Evolutionary conservation across 2,113 vertebrate species (phyloP), one percentile per base, ranked within the genome.

Genomic region (Callocephalon fimbriatum): DNA sequence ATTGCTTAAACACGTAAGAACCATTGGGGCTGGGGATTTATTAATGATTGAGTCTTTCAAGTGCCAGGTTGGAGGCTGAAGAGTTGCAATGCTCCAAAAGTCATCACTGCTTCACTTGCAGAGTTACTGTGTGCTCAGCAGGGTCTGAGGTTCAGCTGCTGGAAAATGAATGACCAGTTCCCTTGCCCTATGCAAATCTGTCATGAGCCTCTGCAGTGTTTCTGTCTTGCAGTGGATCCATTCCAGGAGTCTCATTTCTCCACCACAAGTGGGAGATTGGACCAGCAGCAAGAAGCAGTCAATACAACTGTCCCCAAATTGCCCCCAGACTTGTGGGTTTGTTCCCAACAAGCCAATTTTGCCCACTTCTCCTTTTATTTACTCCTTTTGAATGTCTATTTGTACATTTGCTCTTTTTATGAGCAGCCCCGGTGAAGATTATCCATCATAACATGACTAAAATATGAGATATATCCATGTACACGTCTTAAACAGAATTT

Each of bases 161-260:
- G 21, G 37, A 9, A 40, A 37, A 54, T 4, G 12, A 70, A 54
- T 2, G n/a, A 84, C 31, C 29, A 5, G 7, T 48, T 84, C 67
- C 51, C 45, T 45, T 58, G 40, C 65, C 47, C 29, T 16, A 5
- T 32, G 12, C 10, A 35, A 38, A 40, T 22, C 29, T 27, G 32
- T 16, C 10, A 0, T 7, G 54, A 13, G 7, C 54, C 51, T 50
- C 29, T 42, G 40, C 32, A 21, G 20, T 2, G 0, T 74, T 65
- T 48, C 51, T 65, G 0, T 37, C 27, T 3, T 11, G 20, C 70
- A 47, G 44, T 7, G 42, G 37, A 47, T 47, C 58, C n/a, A 5
- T 25, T 71, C 61, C 4, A 9, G 9, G 59, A 74, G 17, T 32
- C 38, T 5, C 1, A 67, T 71, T 79, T 38, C 51, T 54, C 14